These are phyloP conservation scores for Metalampra italica DNA, from an alignment of 2,888 invertebrate species.

Conservation along the genomic window DNA sequence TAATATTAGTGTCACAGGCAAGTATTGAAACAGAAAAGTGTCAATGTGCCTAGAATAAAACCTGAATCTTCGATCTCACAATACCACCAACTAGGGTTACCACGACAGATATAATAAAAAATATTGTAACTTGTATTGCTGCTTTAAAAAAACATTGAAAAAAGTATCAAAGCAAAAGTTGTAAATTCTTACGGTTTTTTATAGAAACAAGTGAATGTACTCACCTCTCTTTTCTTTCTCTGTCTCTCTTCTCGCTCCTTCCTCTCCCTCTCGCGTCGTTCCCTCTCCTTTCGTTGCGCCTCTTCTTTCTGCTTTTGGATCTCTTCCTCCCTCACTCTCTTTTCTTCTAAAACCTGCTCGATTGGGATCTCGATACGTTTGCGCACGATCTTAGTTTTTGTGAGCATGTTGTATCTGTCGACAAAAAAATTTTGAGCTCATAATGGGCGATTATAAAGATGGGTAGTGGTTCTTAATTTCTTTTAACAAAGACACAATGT, in stretches of 20 bases:
- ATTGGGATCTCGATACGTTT: slow-evolving; percentile 62
- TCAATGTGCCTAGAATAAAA: too few relatives aligned
- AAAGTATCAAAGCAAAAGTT: too few relatives aligned
- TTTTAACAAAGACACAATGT: not conserved
- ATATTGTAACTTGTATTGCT: too few relatives aligned
- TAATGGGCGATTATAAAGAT: not conserved
- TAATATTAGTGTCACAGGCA: not conserved
- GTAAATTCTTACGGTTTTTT: too few relatives aligned
- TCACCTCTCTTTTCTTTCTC: slow-evolving; percentile 61
- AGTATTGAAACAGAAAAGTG: too few relatives aligned
- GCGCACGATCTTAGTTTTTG: slow-evolving; percentile 63
- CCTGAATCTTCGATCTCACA: too few relatives aligned
- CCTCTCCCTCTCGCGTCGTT: slow-evolving; percentile 43
- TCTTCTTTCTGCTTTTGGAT: slow-evolving; percentile 50
- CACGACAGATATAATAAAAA: too few relatives aligned
- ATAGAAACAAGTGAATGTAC: too few relatives aligned
- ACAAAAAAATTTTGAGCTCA: not conserved
- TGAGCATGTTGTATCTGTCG: slow-evolving; percentile 63
- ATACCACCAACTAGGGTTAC: too few relatives aligned
- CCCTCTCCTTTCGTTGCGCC: slow-evolving; percentile 33
- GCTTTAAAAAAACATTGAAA: too few relatives aligned
- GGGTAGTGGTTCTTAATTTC: not conserved
- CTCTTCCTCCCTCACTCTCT: slow-evolving; percentile 49
- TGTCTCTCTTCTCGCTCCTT: slow-evolving; percentile 56
- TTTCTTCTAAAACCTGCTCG: slow-evolving; percentile 66